Conservation (phyloP, 1,140 invertebrate genomes). For the Euwallacea fornicatus region DNA sequence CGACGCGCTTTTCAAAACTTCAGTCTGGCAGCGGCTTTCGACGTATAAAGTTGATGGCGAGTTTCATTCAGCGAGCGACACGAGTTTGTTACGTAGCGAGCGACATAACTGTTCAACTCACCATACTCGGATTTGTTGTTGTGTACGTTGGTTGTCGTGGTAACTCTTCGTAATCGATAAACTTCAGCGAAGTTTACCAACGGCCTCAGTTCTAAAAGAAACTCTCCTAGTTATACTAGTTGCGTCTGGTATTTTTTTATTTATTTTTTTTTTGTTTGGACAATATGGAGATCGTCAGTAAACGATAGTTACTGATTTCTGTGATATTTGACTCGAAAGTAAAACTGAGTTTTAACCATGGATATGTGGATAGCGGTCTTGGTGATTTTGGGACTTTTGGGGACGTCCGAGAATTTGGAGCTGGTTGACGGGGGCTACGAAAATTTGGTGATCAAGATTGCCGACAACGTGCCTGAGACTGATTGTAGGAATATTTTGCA, state of each 20-base stretch:
- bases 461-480: slow-evolving; percentile 50
- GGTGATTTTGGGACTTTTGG: slow-evolving; percentile 17
- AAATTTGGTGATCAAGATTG: slow-evolving; percentile 50
- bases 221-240: no score
- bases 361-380: background rate
- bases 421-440: slow-evolving; percentile 52
- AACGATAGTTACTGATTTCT: background rate
- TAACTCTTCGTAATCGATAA: slow-evolving; percentile 32
- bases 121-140: slow-evolving; percentile 30
- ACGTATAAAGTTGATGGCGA: no score
- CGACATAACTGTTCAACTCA: slow-evolving; percentile 15
- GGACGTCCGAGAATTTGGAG: slow-evolving; percentile 39
- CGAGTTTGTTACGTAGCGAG: slow-evolving; percentile 20
- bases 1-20: slow-evolving; percentile 16
- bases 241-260: no score
- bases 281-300: no score
- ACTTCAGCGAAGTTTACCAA: slow-evolving; percentile 4
- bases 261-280: no score
- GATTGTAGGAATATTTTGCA: slow-evolving; percentile 50
- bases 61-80: no score
- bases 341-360: background rate
- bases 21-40: slow-evolving; percentile 30
- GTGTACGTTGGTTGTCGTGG: slow-evolving; percentile 26
- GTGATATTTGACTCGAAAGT: background rate
- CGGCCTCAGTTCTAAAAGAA: background rate